Conservation (phyloP, 2,888 invertebrate genomes). For the Cenopis cana region DNA sequence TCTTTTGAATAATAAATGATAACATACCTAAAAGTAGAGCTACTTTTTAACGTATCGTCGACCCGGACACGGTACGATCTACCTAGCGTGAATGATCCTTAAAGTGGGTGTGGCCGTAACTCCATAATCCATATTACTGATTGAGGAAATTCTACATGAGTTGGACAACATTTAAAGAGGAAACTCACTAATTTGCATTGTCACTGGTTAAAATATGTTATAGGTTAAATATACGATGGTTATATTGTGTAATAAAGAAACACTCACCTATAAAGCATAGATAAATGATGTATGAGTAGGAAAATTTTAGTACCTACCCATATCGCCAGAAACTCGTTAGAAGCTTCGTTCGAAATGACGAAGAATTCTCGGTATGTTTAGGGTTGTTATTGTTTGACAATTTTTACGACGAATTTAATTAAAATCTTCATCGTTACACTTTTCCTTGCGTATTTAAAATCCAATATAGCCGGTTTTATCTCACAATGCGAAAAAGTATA, state of each 20-base stretch:
- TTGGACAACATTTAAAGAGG: neutral
- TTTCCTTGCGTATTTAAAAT: constrained; percentile 30
- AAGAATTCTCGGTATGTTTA: neutral
- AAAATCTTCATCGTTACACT: neutral
- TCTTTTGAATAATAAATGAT: too few relatives aligned
- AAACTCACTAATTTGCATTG: neutral
- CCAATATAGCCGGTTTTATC: constrained; percentile 31
- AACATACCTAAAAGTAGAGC: too few relatives aligned
- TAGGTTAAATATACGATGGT: too few relatives aligned
- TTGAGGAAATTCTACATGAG: neutral
- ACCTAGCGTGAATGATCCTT: neutral
- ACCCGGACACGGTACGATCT: too few relatives aligned
- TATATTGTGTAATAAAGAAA: too few relatives aligned
- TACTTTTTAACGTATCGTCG: too few relatives aligned
- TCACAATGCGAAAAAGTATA: constrained; percentile 30
- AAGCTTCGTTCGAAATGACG: neutral
- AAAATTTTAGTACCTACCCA: neutral
- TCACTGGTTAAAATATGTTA: neutral
- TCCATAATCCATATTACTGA: neutral
- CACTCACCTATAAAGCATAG: too few relatives aligned
- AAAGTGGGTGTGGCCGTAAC: neutral
- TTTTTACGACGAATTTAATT: constrained; percentile 4
- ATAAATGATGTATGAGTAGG: neutral
- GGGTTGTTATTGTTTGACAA: neutral
- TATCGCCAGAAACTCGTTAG: neutral